Percentiles rank a stretch among this genome's conserved stretches.
phyloP scores from a whole-genome alignment of 2,113 vertebrate genomes.

The Atractosteus spatula region DNA sequence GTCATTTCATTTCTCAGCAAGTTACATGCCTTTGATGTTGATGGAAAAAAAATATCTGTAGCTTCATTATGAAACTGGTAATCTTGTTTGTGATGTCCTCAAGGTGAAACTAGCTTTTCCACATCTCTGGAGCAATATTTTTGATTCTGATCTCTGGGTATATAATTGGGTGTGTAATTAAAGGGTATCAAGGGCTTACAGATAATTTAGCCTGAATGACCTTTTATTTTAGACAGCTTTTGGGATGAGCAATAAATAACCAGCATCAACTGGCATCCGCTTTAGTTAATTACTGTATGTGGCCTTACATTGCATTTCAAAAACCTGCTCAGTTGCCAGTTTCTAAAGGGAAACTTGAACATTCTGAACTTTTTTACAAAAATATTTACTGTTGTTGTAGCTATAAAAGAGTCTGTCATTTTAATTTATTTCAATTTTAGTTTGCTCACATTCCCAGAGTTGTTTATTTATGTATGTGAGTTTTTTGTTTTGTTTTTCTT shows the following conservation, averaged over 20 bases:
- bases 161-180: conserved; percentile 4
- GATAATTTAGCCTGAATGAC: conserved; percentile 3
- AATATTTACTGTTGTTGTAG: no score
- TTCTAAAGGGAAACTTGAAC: not conserved
- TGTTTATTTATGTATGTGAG: no score
- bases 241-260: not conserved
- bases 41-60: not conserved
- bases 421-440: no score
- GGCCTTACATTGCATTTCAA: not conserved
- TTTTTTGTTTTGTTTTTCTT: no score
- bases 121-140: not conserved
- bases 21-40: not conserved
- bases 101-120: conserved; percentile 11
- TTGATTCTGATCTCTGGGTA: not conserved
- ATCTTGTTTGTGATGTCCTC: conserved; percentile 14
- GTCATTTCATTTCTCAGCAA: not conserved
- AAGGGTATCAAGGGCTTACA: not conserved
- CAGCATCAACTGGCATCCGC: not conserved
- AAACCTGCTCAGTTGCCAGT: not conserved
- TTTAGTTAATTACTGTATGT: conserved; percentile 1
- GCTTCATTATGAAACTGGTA: not conserved
- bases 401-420: no score
- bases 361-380: not conserved
- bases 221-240: not conserved
- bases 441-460: no score